Conservation (phyloP, 2,888 invertebrate species). For the Allacma fusca region DNA sequence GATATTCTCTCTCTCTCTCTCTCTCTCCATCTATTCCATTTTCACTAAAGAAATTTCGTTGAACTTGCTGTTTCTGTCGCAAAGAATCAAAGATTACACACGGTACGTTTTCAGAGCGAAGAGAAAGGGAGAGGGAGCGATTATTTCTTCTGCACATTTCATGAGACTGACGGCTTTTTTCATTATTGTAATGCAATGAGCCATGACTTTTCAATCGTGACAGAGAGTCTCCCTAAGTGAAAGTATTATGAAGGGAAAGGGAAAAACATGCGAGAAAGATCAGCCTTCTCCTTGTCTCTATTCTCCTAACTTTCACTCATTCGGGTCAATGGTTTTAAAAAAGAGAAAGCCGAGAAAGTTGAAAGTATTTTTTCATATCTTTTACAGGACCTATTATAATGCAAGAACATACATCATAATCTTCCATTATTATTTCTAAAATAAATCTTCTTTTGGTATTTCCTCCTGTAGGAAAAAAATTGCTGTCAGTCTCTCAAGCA, state of each 20-base stretch:
- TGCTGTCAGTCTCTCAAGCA: no score
- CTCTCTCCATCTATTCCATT: background rate
- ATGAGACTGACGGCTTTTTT: conserved; percentile 43
- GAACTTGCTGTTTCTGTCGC: conserved; percentile 38
- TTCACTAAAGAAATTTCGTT: conserved; percentile 8
- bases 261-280: conserved; percentile 1
- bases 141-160: conserved; percentile 31
- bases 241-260: background rate
- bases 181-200: conserved; percentile 45
- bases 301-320: conserved; percentile 15
- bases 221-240: conserved; percentile 42
- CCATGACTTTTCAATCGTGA: conserved; percentile 46
- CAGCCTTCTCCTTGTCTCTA: background rate
- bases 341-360: background rate
- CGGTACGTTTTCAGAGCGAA: conserved; percentile 24
- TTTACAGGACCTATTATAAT: background rate
- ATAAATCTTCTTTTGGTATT: no score
- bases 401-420: no score
- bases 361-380: conserved; percentile 9
- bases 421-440: no score
- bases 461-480: no score
- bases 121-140: conserved; percentile 23
- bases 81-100: conserved; percentile 36
- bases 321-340: background rate
- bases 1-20: background rate